These are phyloP conservation scores for Sturnira hondurensis DNA, from an alignment of 2,113 vertebrate species.

Conservation along the genomic window DNA sequence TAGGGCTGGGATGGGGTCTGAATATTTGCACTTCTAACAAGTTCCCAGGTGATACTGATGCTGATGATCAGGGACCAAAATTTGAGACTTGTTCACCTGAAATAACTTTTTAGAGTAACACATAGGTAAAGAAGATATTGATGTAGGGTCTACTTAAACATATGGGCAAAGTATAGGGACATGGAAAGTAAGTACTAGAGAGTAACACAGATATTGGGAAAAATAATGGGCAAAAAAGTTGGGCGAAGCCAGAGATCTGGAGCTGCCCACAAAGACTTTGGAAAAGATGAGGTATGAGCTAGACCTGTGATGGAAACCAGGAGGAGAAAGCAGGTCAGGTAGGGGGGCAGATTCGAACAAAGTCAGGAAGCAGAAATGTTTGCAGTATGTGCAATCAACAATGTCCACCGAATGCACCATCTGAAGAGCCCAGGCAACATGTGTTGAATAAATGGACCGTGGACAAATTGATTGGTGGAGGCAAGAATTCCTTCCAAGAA, in stretches of 20 bases:
- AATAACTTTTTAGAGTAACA: neutral
- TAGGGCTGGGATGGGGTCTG: neutral
- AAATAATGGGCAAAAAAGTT: neutral
- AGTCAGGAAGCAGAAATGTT: neutral
- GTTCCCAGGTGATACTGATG: neutral
- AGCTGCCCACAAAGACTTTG: neutral
- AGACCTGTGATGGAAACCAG: neutral
- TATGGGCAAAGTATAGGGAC: neutral
- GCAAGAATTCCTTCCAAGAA: neutral
- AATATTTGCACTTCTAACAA: neutral
- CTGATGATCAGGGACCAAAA: neutral
- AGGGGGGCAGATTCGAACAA: neutral
- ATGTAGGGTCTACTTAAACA: neutral
- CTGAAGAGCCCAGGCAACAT: neutral
- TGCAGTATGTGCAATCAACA: neutral
- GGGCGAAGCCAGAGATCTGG: neutral
- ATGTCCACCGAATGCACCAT: neutral
- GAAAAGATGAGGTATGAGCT: neutral
- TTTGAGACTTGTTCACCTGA: neutral
- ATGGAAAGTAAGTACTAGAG: neutral
- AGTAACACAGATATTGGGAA: neutral
- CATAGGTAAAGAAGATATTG: neutral
- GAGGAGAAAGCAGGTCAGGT: neutral
- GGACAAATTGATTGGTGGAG: neutral
- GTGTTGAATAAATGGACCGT: neutral